Evolutionary conservation across 2,113 vertebrate species (phyloP).

Genomic region (Chaetura pelagica): DNA sequence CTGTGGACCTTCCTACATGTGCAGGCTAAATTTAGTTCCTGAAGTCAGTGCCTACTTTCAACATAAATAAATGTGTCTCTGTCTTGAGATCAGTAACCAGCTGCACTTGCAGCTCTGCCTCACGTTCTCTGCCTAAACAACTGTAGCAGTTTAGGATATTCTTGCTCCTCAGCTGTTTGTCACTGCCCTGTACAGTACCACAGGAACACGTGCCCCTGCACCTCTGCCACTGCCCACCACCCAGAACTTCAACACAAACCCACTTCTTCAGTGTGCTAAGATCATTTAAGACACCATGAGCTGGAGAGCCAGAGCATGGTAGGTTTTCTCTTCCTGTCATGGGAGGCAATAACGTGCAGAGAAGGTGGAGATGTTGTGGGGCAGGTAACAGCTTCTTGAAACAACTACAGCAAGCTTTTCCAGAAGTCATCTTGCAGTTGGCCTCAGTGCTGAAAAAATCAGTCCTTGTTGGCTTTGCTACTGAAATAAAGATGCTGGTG

Average conservation of each 20-base stretch:
- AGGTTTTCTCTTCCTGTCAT: not conserved
- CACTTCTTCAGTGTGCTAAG: not conserved
- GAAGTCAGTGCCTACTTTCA: not conserved
- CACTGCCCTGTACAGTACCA: not conserved
- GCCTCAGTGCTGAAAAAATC: not conserved
- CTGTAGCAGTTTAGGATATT: not conserved
- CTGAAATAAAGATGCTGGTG: not conserved
- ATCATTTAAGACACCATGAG: not conserved
- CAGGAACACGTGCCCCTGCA: fast-evolving
- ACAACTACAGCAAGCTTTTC: not conserved
- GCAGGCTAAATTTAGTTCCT: not conserved
- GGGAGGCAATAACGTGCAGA: not conserved
- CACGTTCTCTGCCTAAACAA: not conserved
- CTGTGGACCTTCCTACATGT: not conserved
- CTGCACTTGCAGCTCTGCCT: not conserved
- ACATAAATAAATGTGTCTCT: not conserved
- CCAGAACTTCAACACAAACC: not conserved
- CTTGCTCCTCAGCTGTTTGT: not conserved
- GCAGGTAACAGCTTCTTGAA: not conserved
- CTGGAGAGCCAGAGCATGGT: not conserved
- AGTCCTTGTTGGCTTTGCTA: not conserved
- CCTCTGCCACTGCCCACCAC: not conserved
- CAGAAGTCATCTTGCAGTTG: not conserved
- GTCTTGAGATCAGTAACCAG: not conserved
- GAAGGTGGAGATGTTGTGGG: not conserved